Base-by-base conservation (phyloP, 2,113 vertebrate genomes). In the Bagarius yarrelli region DNA sequence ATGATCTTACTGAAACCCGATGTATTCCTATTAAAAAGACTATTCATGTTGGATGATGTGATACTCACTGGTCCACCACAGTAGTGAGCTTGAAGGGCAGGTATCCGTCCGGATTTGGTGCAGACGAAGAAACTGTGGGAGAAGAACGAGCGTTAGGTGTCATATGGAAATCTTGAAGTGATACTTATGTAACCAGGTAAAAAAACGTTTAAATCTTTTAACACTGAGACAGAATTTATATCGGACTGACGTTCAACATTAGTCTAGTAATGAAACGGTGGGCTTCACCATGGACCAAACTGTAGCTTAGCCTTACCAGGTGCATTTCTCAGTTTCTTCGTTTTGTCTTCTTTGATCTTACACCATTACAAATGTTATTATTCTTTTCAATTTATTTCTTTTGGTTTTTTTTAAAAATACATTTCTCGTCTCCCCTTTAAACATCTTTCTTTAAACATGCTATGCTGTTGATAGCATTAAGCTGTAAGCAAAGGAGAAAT, bases 51-150 rank as follows among this genome's bases (percentile, higher is more conserved):
- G 34, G 12, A 2, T 4, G 44, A 1, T 47, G 44, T 47, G 9
- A 47, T 34, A 83, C 85, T 79, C 70, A 86, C 85, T 61, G 8
- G 9, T 74, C 64, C 61, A 86, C 79, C 27, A 83, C 82, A 23
- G 82, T 86, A 50, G 78, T 83, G 57, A 83, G 73, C 32, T 86
- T 86, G 79, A 86, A 81, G 4, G 82, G 85, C 60, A 86, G 44
- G 56, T 86, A 86, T 86, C 85, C 85, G n/a, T 86, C 85, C 9
- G 81, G 73, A n/a, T 75, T 36, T 30, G 75, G 81, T 0, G 75
- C 14, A 64, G 72, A 36, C 4, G 64, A 30, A 47, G 44, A 47
- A 50, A 78, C 84, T 83, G 63, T 79, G 50, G 19, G 8, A 40
- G 53, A 47, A 83, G 14, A 67, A 32, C 72, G 12, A 47, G 56